Evolutionary conservation across 2,888 invertebrate species (phyloP).

Genomic region (Strigamia crassipes): DNA sequence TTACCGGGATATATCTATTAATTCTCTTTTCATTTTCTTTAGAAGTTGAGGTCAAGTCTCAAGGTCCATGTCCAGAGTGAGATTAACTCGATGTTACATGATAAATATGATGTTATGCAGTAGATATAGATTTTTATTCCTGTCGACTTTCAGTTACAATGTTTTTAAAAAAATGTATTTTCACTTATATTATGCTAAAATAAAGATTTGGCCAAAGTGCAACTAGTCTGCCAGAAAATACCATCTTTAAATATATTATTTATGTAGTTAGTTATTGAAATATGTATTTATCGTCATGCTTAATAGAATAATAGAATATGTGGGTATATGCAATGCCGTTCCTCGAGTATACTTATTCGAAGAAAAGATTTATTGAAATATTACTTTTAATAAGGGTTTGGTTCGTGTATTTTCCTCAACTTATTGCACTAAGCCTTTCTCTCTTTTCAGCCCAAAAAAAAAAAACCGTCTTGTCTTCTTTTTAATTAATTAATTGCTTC

Average conservation of each 20-base stretch:
- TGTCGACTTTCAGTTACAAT: neutral
- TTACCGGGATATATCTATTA: neutral
- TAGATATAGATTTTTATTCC: neutral
- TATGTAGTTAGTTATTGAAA: too few relatives aligned
- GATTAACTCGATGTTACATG: neutral
- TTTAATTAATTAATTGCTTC: neutral
- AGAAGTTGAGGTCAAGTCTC: neutral
- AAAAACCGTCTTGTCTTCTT: too few relatives aligned
- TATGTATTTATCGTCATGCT: neutral
- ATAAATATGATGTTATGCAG: neutral
- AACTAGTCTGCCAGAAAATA: constrained; percentile 26
- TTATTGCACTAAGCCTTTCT: constrained; percentile 8
- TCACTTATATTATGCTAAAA: neutral
- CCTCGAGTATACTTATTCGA: neutral
- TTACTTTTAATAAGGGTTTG: neutral
- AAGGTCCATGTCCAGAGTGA: neutral
- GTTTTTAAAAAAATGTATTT: constrained; percentile 2
- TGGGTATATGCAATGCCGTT: neutral
- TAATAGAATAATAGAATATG: neutral
- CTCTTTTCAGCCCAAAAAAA: neutral
- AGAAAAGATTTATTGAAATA: neutral
- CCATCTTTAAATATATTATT: neutral
- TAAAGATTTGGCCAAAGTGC: constrained; percentile 16
- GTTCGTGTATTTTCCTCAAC: neutral
- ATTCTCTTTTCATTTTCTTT: neutral